Evolutionary conservation across 2,888 invertebrate genomes (phyloP).

Genomic region (Thecocarcelia acutangulata): DNA sequence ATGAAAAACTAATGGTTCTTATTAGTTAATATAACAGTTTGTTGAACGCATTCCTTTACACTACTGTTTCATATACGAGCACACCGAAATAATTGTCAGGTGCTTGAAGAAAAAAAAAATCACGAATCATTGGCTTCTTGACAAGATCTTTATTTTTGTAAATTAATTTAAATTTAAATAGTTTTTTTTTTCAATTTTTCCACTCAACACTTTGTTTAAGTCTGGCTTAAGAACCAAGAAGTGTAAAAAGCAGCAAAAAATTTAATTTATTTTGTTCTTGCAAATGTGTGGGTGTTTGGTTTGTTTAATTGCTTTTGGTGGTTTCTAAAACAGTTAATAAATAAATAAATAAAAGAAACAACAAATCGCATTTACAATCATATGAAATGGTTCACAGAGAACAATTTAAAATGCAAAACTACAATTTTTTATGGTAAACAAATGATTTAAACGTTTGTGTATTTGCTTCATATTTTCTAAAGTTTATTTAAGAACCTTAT

Average conservation of each 20-base stretch:
- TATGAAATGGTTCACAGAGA: background rate
- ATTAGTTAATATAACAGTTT: too few relatives aligned
- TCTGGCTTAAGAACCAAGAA: slow-evolving; percentile 14
- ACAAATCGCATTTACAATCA: background rate
- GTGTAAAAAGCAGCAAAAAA: background rate
- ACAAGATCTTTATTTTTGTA: slow-evolving; percentile 65
- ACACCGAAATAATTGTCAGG: slow-evolving; percentile 45
- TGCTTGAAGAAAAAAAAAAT: slow-evolving; percentile 45
- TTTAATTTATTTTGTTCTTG: slow-evolving; percentile 4
- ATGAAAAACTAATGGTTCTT: too few relatives aligned
- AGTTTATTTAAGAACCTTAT: slow-evolving; percentile 45
- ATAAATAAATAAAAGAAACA: background rate
- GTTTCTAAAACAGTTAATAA: background rate
- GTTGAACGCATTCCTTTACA: slow-evolving; percentile 31
- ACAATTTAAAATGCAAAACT: background rate
- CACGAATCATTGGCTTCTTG: slow-evolving; percentile 61
- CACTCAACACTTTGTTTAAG: slow-evolving; percentile 39
- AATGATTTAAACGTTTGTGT: slow-evolving; percentile 27
- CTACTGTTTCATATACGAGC: background rate
- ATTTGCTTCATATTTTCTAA: background rate
- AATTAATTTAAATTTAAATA: slow-evolving; percentile 65
- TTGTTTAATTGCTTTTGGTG: slow-evolving; percentile 59
- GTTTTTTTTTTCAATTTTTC: slow-evolving; percentile 7
- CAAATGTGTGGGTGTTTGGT: slow-evolving; percentile 53
- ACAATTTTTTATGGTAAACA: slow-evolving; percentile 39